Evolutionary conservation across 2,797 vertebrate genomes (phyloP), one percentile per base, ranked within the genome.

Genomic region (Diplodus sargus): DNA sequence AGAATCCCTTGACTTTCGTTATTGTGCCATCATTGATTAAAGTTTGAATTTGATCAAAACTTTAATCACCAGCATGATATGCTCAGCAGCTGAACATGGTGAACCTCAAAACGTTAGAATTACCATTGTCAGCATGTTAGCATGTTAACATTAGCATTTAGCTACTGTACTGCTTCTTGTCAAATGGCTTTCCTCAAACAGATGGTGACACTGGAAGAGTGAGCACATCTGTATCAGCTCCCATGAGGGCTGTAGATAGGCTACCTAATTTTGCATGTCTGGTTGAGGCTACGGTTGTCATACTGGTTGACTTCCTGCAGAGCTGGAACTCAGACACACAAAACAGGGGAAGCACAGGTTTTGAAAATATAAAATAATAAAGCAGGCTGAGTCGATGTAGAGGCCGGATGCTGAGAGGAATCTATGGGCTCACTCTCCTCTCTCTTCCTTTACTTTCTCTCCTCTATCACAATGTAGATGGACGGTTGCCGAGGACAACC

Each of bases 401-500:
- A 78, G 9, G 25, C 61, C 39, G 76, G 53, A 66, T 56, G 52
- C 11, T 49, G 57, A 77, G 62, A 76, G 60, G 43, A 84, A 61
- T 62, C 74, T 56, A 7, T 34, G 23, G 60, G 51, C 70, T 71
- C 63, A 63, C 70, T 62, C 56, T 69, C 5, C 43, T 63, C 57
- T 43, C 65, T 25, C 58, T 75, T 45, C 34, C 28, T 70, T 59
- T 39, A 59, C 66, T 58, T 74, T 69, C 45, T 68, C 57, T 61
- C 61, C 70, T 65, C 42, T 71, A 85, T 92, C 89, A 93, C 84
- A 87, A 89, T 91, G 91, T 84, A 83, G 89, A 92, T 90, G 92
- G 92, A 85, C 62, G 81, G 94, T 95, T 95, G 95, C 95, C 72
- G 88, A 88, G 92, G 94, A 95, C 93, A 95, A 95, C 94, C 94